These are phyloP conservation scores for Phyllotreta striolata DNA, from an alignment of 2,888 invertebrate species.

Conservation along the genomic window DNA sequence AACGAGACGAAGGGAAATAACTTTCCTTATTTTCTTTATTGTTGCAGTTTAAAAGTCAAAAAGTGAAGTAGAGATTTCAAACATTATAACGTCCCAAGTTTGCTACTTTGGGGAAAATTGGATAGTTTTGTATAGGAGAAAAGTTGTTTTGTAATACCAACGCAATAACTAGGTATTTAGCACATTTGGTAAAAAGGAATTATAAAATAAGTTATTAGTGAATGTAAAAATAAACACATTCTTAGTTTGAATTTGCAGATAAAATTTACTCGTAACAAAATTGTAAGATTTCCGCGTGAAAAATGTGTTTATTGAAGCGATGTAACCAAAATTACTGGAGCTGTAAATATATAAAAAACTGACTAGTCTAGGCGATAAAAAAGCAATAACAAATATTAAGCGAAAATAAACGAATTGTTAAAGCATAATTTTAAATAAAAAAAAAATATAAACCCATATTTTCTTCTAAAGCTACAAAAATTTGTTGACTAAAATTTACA, in stretches of 20 bases:
- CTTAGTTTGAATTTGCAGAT: neutral
- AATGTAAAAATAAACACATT: slow-evolving; percentile 6
- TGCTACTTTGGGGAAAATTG: too few relatives aligned
- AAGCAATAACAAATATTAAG: slow-evolving; percentile 21
- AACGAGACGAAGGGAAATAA: too few relatives aligned
- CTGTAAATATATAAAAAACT: slow-evolving; percentile 19
- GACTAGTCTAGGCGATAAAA: slow-evolving; percentile 7
- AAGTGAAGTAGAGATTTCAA: too few relatives aligned
- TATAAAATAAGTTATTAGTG: too few relatives aligned
- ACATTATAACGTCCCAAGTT: too few relatives aligned
- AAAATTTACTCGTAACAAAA: neutral
- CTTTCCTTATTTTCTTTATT: too few relatives aligned
- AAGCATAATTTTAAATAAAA: slow-evolving; percentile 4
- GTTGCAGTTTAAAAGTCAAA: too few relatives aligned
- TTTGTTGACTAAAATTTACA: neutral
- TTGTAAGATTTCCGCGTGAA: neutral
- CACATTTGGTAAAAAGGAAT: too few relatives aligned
- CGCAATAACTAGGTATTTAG: too few relatives aligned
- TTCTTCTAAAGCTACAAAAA: too few relatives aligned
- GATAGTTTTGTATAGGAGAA: too few relatives aligned
- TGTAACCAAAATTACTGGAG: slow-evolving; percentile 38
- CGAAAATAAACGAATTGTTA: slow-evolving; percentile 1
- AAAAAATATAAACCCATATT: neutral
- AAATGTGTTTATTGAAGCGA: slow-evolving; percentile 27
- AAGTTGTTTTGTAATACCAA: too few relatives aligned